Evolutionary conservation across 2,888 invertebrate species (phyloP).

Genomic region (Perizoma flavofasciatum): DNA sequence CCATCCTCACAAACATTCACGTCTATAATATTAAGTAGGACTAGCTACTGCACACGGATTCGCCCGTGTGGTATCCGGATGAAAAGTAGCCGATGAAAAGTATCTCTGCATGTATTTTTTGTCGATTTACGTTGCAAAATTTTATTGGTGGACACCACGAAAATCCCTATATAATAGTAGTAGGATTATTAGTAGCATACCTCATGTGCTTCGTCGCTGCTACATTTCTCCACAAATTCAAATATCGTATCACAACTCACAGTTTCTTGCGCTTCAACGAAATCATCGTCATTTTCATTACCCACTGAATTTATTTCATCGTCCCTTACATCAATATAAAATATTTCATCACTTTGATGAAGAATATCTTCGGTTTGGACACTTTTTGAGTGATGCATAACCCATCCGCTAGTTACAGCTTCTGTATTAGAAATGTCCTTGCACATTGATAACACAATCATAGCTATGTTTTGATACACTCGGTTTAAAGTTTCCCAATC

Average conservation of each 20-base stretch:
- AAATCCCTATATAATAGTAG: no score
- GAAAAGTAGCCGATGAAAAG: no score
- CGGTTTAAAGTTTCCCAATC: conserved; percentile 15
- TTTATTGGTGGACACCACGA: no score
- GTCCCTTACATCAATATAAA: conserved; percentile 20
- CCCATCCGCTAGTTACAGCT: conserved; percentile 49
- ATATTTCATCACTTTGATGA: conserved; percentile 13
- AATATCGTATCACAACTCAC: not conserved
- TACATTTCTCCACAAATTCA: conserved; percentile 10
- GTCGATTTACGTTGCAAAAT: no score
- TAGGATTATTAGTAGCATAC: conserved; percentile 1
- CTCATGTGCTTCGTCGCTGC: not conserved
- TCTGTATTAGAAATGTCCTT: conserved; percentile 41
- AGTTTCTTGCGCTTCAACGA: conserved; percentile 3
- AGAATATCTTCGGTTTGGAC: conserved; percentile 35
- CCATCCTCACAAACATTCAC: no score
- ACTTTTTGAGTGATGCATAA: conserved; percentile 28
- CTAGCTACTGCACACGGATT: no score
- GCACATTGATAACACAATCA: conserved; percentile 22
- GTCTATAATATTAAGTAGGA: no score
- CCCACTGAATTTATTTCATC: not conserved
- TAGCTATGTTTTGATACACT: conserved; percentile 16
- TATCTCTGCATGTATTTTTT: no score
- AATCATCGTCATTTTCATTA: conserved; percentile 1
- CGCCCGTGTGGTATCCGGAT: no score